phyloP scores from a whole-genome alignment of 2,113 vertebrate genomes.

The Apodemus sylvaticus region DNA sequence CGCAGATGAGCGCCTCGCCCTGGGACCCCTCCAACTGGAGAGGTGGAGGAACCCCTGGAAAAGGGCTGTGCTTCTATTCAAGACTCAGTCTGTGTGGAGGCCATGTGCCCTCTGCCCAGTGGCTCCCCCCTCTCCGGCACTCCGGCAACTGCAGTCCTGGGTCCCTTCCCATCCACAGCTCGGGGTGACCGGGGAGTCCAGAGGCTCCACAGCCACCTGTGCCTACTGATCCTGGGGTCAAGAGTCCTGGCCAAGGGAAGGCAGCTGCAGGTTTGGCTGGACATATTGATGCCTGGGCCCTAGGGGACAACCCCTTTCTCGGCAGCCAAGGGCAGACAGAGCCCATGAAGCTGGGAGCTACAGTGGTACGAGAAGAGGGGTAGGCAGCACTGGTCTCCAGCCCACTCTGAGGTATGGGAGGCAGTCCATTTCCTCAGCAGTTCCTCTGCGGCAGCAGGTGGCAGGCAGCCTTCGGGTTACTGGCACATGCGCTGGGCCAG shows the following conservation, averaged over 20 bases:
- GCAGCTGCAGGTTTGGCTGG: neutral
- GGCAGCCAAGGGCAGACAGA: neutral
- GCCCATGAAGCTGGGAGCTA: neutral
- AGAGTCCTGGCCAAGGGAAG: neutral
- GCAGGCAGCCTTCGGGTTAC: neutral
- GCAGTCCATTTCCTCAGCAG: neutral
- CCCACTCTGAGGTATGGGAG: neutral
- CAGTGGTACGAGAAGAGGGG: neutral
- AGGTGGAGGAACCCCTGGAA: fast-evolving
- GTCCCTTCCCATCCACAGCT: neutral
- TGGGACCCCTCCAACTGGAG: constrained; percentile 18
- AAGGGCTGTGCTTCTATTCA: neutral
- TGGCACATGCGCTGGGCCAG: fast-evolving
- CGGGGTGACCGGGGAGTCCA: neutral
- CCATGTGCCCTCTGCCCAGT: fast-evolving
- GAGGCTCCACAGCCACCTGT: neutral
- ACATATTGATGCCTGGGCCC: neutral
- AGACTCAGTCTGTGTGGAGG: neutral
- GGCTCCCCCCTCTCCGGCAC: neutral
- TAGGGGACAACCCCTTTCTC: neutral
- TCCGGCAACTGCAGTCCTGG: neutral
- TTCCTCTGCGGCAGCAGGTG: neutral
- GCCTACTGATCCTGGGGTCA: neutral
- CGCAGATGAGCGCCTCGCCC: neutral
- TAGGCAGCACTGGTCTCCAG: neutral